These are phyloP conservation scores for Cynodonichthys magdalenae DNA, from an alignment of 2,797 vertebrate genomes.

Conservation along the genomic window DNA sequence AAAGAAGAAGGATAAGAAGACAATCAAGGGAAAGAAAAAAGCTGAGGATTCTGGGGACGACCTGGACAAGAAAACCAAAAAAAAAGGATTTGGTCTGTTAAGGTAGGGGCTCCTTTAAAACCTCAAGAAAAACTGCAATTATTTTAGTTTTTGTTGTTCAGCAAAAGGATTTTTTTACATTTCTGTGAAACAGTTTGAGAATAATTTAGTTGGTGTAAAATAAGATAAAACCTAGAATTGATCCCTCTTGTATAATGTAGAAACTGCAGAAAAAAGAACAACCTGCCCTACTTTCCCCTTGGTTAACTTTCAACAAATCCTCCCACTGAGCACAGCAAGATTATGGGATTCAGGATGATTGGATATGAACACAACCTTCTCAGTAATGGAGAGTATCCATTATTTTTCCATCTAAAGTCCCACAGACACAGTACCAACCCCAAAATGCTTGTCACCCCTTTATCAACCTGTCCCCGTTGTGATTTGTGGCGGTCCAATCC, in stretches of 20 bases:
- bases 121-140: too few relatives aligned
- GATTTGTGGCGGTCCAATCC: slow-evolving; percentile 64
- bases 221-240: neutral
- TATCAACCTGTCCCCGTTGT: slow-evolving; percentile 62
- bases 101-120: slow-evolving; percentile 79
- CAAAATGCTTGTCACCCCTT: slow-evolving; percentile 50
- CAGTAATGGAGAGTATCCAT: slow-evolving; percentile 60
- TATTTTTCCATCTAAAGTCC: slow-evolving; percentile 64
- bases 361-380: slow-evolving; percentile 51
- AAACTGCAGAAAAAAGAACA: slow-evolving; percentile 25
- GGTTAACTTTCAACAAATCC: slow-evolving; percentile 56
- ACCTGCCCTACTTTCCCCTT: slow-evolving; percentile 39
- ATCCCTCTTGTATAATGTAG: slow-evolving; percentile 1
- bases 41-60: slow-evolving; percentile 85
- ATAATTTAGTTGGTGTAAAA: too few relatives aligned
- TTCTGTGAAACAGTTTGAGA: too few relatives aligned
- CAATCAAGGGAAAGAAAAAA: slow-evolving; percentile 85
- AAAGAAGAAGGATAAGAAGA: slow-evolving; percentile 76
- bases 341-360: slow-evolving; percentile 60
- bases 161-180: too few relatives aligned
- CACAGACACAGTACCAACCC: slow-evolving; percentile 31
- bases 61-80: slow-evolving; percentile 89
- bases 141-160: too few relatives aligned
- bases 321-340: slow-evolving; percentile 39
- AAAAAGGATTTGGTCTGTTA: slow-evolving; percentile 89